These are phyloP conservation scores for Ylistrum balloti DNA, from an alignment of 1,140 invertebrate species.

Conservation along the genomic window DNA sequence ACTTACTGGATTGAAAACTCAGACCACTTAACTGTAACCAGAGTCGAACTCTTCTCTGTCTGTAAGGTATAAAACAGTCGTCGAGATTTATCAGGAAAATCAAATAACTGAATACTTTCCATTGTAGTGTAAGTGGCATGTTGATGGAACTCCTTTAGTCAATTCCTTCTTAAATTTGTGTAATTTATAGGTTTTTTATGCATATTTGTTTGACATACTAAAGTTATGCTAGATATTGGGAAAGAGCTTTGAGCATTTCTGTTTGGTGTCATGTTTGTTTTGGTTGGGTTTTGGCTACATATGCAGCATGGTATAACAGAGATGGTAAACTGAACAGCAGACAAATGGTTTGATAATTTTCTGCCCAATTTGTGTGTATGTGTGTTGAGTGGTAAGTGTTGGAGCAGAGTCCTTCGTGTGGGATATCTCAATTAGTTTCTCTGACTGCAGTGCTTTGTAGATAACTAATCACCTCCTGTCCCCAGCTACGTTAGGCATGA, in stretches of 20 bases:
- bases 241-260: neutral
- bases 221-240: neutral
- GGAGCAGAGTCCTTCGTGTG: neutral
- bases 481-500: neutral
- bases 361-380: neutral
- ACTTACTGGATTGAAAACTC: neutral
- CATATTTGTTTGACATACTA: neutral
- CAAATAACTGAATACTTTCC: neutral
- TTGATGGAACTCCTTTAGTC: neutral
- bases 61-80: neutral
- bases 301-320: neutral
- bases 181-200: neutral
- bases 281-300: neutral
- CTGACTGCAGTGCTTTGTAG: neutral
- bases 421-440: constrained; percentile 6
- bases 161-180: neutral
- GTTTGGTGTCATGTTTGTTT: neutral
- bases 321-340: neutral
- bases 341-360: neutral
- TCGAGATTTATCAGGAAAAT: neutral
- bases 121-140: neutral
- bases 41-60: neutral
- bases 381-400: neutral
- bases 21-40: neutral
- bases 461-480: neutral